These are phyloP conservation scores for Hirtodrosophila histrioides DNA, from an alignment of 2,888 invertebrate species.

Conservation along the genomic window DNA sequence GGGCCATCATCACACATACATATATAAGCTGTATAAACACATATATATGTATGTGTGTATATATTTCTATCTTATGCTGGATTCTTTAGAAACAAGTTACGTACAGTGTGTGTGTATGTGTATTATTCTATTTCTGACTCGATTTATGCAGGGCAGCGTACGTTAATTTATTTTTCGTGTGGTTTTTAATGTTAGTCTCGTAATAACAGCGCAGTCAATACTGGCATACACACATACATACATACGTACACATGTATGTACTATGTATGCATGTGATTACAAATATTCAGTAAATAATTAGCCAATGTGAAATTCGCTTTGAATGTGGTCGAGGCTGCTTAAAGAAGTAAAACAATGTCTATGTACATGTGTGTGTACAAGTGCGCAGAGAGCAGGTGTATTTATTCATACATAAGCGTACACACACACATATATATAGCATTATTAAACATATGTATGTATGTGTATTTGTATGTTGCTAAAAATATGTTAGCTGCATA, in stretches of 20 bases:
- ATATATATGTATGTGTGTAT: constrained; percentile 4
- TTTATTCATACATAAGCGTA: too few relatives aligned
- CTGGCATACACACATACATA: not conserved
- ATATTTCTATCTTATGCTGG: constrained; percentile 6
- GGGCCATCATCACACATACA: not conserved
- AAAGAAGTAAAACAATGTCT: not conserved
- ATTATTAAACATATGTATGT: constrained; percentile 9
- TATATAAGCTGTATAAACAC: constrained; percentile 1
- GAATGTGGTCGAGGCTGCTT: not conserved
- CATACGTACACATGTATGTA: not conserved
- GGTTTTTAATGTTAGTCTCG: constrained; percentile 1
- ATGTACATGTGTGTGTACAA: not conserved
- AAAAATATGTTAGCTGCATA: constrained; percentile 47
- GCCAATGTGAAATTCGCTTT: constrained; percentile 9
- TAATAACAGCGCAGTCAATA: constrained; percentile 9
- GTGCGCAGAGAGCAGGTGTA: not conserved
- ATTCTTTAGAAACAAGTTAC: constrained; percentile 17
- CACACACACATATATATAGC: not conserved
- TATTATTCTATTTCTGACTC: constrained; percentile 25
- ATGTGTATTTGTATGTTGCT: constrained; percentile 30
- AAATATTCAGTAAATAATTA: not conserved
- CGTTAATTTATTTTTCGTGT: constrained; percentile 4
- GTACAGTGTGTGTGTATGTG: not conserved
- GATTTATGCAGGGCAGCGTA: not conserved
- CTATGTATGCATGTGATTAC: not conserved